Conservation (phyloP, 2,888 invertebrate genomes). For the Melikaiella ostensackeni region DNA sequence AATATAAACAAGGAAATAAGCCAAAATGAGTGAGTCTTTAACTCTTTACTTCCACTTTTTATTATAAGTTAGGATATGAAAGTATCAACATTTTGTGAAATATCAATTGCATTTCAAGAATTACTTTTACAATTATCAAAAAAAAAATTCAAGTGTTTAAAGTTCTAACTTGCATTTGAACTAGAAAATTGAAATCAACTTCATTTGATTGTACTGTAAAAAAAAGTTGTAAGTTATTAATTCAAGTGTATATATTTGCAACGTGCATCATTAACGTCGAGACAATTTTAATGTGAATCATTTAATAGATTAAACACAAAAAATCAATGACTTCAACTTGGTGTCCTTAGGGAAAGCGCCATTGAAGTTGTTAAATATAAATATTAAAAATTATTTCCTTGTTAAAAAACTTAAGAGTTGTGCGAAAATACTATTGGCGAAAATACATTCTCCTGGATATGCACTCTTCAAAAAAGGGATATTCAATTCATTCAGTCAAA, state of each 20-base stretch:
- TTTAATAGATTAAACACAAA: slow-evolving; percentile 16
- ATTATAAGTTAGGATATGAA: too few relatives aligned
- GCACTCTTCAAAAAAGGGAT: neutral
- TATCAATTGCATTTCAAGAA: too few relatives aligned
- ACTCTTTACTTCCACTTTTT: neutral
- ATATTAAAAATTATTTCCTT: slow-evolving; percentile 34
- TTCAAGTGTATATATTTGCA: slow-evolving; percentile 11
- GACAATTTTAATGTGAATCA: slow-evolving; percentile 25
- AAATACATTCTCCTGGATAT: neutral
- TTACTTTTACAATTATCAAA: too few relatives aligned
- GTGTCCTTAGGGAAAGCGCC: slow-evolving; percentile 27
- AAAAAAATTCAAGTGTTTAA: too few relatives aligned
- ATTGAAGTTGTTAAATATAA: slow-evolving; percentile 31
- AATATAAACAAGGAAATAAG: neutral
- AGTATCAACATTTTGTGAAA: too few relatives aligned
- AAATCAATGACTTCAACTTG: slow-evolving; percentile 36
- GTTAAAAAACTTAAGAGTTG: slow-evolving; percentile 3
- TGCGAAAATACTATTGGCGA: neutral
- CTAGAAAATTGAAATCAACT: neutral
- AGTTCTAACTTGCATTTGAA: neutral
- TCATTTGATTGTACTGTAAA: neutral
- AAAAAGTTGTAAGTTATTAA: slow-evolving; percentile 8
- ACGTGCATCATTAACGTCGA: neutral
- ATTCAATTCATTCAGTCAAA: neutral
- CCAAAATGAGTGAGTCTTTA: slow-evolving; percentile 5